These are phyloP conservation scores for Eulemur coronatus DNA, from an alignment of 2,797 vertebrate species.

Conservation along the genomic window DNA sequence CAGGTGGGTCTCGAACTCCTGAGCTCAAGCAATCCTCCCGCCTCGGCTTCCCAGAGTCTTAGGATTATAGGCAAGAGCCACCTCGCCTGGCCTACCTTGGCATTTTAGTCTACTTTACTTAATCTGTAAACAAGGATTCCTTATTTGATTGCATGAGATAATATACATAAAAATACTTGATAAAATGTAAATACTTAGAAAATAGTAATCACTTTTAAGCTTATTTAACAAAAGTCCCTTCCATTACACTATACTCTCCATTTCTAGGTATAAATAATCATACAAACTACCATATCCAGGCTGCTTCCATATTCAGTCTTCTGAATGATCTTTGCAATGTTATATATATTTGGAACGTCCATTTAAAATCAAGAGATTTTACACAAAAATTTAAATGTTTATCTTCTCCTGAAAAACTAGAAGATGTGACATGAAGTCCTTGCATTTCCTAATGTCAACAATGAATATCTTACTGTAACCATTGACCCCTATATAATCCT, in stretches of 20 bases:
- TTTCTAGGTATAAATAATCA: too few relatives aligned
- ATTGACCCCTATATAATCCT: too few relatives aligned
- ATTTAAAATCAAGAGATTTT: not conserved
- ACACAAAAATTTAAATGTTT: not conserved
- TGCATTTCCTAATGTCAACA: not conserved
- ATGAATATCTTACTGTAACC: not conserved
- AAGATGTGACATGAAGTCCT: not conserved
- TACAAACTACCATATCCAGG: not conserved
- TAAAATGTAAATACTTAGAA: not conserved
- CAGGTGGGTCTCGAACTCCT: too few relatives aligned
- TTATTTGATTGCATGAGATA: not conserved
- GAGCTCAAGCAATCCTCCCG: too few relatives aligned
- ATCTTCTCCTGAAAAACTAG: not conserved
- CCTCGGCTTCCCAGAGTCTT: too few relatives aligned
- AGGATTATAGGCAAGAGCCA: too few relatives aligned
- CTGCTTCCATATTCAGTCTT: not conserved
- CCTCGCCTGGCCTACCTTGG: not conserved
- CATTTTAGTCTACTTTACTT: not conserved
- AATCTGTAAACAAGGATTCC: not conserved
- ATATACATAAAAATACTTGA: not conserved
- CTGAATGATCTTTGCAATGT: not conserved
- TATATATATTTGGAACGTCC: not conserved
- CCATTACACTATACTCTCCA: too few relatives aligned
- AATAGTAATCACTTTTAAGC: not conserved
- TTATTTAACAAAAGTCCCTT: too few relatives aligned